Conservation (phyloP, 1,140 invertebrate species). For the Neotoxoptera formosana region DNA sequence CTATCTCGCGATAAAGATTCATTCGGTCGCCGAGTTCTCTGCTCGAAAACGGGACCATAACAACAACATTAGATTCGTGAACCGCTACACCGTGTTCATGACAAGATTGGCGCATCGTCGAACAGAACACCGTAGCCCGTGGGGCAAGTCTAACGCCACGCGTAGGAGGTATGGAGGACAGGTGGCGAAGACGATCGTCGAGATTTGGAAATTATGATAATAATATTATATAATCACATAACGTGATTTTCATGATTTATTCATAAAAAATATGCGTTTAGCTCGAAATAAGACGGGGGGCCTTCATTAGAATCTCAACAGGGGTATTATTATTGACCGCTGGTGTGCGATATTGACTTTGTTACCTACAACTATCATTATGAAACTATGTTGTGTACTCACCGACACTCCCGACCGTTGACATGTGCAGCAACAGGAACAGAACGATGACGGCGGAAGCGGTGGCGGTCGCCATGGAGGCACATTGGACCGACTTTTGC, state of each 20-base stretch:
- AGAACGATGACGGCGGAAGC: background rate
- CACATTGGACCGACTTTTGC: constrained; percentile 38
- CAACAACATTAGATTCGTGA: background rate
- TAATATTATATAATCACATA: background rate
- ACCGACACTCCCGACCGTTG: constrained; percentile 19
- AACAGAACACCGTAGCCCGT: background rate
- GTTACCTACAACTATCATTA: background rate
- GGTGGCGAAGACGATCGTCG: background rate
- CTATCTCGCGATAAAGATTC: background rate
- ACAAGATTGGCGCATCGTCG: background rate
- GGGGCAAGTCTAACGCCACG: background rate
- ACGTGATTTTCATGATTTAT: background rate
- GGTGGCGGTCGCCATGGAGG: constrained; percentile 44
- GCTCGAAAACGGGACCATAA: background rate
- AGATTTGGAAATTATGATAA: background rate
- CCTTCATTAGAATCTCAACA: background rate
- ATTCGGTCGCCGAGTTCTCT: background rate
- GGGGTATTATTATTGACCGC: background rate
- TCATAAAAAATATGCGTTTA: too few relatives aligned
- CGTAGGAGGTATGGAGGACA: background rate
- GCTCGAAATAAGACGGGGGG: background rate
- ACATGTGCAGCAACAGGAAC: background rate
- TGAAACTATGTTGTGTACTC: background rate
- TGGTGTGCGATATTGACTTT: background rate
- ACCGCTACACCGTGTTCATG: too few relatives aligned